Conservation (phyloP, 2,113 vertebrate genomes). For the Oplegnathus fasciatus region DNA sequence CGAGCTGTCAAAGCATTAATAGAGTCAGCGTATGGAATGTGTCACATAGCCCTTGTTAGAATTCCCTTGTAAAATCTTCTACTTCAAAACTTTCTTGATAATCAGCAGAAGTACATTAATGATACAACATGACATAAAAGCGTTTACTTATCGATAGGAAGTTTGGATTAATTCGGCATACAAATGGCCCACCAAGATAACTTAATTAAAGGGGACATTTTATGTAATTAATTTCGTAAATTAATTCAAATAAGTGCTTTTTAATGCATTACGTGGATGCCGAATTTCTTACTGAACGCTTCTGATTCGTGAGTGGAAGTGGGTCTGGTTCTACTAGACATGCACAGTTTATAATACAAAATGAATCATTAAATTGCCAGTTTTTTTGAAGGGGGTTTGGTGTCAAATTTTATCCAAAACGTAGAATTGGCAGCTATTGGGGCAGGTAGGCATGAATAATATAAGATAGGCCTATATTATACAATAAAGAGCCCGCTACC, state of each 20-base stretch:
- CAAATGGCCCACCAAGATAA: neutral
- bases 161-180: neutral
- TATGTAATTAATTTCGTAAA: no score
- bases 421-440: accelerated
- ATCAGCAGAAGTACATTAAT: neutral
- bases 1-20: neutral
- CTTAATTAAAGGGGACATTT: neutral
- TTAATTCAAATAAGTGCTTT: neutral
- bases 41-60: neutral
- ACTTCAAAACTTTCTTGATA: neutral
- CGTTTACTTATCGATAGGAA: neutral
- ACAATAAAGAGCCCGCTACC: neutral
- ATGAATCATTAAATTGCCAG: neutral
- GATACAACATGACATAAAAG: neutral
- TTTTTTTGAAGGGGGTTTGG: neutral
- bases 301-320: neutral
- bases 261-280: neutral
- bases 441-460: neutral
- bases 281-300: neutral
- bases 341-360: neutral
- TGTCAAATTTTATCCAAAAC: neutral
- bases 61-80: neutral
- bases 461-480: no score
- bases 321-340: neutral
- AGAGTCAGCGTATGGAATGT: neutral